Evolutionary conservation across 1,140 invertebrate species (phyloP).

Genomic region (Diachasma alloeum): DNA sequence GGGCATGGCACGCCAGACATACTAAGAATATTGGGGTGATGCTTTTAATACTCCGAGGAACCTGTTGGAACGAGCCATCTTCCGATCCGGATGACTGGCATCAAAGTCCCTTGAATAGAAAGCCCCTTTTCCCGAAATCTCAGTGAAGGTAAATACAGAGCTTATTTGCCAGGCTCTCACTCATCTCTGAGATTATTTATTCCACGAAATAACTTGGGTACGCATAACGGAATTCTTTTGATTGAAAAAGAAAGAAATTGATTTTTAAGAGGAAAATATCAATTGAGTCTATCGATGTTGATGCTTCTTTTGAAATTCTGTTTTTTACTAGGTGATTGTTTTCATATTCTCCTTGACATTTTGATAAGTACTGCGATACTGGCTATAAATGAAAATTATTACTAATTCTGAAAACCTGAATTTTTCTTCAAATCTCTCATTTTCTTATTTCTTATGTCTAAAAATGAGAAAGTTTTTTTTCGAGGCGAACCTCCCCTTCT

Average conservation of each 20-base stretch:
- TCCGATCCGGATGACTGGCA: conserved; percentile 27
- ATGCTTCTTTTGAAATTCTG: not conserved
- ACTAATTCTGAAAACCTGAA: too few relatives aligned
- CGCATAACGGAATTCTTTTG: not conserved
- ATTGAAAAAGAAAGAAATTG: not conserved
- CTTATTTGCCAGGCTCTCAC: not conserved
- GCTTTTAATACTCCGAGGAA: conserved; percentile 30
- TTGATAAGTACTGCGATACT: too few relatives aligned
- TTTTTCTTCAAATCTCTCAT: too few relatives aligned
- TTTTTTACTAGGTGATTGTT: not conserved
- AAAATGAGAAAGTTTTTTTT: too few relatives aligned
- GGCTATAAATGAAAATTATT: too few relatives aligned
- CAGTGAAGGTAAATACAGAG: not conserved
- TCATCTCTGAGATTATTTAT: not conserved
- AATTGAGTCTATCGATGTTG: not conserved
- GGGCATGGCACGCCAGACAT: not conserved
- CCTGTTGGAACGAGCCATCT: conserved; percentile 35
- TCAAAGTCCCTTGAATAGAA: conserved; percentile 15
- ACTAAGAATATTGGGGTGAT: not conserved
- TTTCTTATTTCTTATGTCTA: too few relatives aligned
- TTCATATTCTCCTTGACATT: too few relatives aligned
- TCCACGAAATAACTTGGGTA: not conserved
- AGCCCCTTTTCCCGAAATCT: not conserved
- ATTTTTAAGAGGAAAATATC: not conserved
- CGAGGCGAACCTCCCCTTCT: too few relatives aligned